Base-by-base conservation (phyloP, 2,888 invertebrate species). In the Trypoxylon attenuatum region DNA sequence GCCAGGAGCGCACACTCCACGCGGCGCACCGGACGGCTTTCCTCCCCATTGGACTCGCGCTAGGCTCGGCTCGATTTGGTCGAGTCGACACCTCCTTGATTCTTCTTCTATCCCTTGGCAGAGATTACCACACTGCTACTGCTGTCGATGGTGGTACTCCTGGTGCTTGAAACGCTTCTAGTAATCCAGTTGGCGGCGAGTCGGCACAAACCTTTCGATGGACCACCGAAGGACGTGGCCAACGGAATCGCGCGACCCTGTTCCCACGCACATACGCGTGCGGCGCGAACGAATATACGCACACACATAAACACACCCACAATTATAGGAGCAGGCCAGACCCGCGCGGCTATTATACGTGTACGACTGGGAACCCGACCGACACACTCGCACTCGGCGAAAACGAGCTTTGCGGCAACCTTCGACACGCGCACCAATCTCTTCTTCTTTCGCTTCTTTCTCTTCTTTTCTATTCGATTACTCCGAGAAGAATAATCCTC, bases 201-300 rank as follows among this genome's bases (percentile, higher is more conserved):
- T 23, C 23, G 16, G 29, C 50, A 25, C n/a, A 10, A 57, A 39
- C n/a, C n/a, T n/a, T n/a, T n/a, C n/a, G n/a, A n/a, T n/a, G n/a
- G n/a, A n/a, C n/a, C n/a, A n/a, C n/a, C 43, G 56, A 67, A 16
- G 19, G 45, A 39, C 38, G 46, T 41, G 52, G 22, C 43, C 41
- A 50, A 53, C 53, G 52, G 45, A 27, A 73, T 74, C 62, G 77
- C 66, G 56, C 77, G 66, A 73, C 74, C 72, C 74, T 70, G 79
- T 76, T 71, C 79, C 69, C 70, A 72, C 70, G 69, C 71, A 63
- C 64, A 42, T 56, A 71, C 51, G 65, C 53, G 56, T 33, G n/a
- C n/a, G n/a, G n/a, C n/a, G n/a, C n/a, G n/a, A n/a, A n/a, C n/a
- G n/a, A n/a, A n/a, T n/a, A n/a, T n/a, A n/a, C 49, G 56, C 47